Conservation (phyloP, 2,797 vertebrate genomes). For the Trachops cirrhosus region DNA sequence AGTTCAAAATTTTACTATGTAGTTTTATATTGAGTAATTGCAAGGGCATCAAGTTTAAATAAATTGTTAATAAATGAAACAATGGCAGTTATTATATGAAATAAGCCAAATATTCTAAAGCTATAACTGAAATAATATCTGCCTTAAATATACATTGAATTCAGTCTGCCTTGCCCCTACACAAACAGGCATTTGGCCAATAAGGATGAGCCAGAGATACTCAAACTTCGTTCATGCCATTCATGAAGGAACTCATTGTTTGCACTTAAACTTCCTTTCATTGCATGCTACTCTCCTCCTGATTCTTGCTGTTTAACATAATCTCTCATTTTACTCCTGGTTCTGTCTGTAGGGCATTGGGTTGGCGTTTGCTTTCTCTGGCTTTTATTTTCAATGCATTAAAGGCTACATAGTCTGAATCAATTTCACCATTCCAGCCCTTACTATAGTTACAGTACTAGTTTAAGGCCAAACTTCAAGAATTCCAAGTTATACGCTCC, state of each 20-base stretch:
- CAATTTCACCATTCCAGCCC: neutral
- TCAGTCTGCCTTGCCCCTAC: neutral
- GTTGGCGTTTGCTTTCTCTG: neutral
- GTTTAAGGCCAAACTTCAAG: neutral
- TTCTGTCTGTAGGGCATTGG: neutral
- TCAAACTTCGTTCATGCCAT: neutral
- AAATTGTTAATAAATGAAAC: neutral
- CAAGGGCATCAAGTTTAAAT: neutral
- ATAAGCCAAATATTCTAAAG: neutral
- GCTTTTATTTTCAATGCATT: neutral
- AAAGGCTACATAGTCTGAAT: neutral
- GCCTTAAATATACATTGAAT: neutral
- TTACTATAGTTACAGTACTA: neutral
- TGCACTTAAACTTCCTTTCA: neutral
- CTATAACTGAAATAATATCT: neutral
- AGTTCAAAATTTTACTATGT: neutral
- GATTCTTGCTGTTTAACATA: neutral
- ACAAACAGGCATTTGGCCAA: neutral
- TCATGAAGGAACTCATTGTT: neutral
- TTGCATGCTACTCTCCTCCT: neutral
- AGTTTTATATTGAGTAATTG: neutral
- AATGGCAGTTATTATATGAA: neutral
- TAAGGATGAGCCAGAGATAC: neutral
- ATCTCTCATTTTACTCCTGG: neutral
- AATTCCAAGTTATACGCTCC: neutral